Percentiles rank a stretch among this genome's conserved stretches.
Conservation (phyloP, 2,888 invertebrate genomes). For the Calameuta filiformis region DNA sequence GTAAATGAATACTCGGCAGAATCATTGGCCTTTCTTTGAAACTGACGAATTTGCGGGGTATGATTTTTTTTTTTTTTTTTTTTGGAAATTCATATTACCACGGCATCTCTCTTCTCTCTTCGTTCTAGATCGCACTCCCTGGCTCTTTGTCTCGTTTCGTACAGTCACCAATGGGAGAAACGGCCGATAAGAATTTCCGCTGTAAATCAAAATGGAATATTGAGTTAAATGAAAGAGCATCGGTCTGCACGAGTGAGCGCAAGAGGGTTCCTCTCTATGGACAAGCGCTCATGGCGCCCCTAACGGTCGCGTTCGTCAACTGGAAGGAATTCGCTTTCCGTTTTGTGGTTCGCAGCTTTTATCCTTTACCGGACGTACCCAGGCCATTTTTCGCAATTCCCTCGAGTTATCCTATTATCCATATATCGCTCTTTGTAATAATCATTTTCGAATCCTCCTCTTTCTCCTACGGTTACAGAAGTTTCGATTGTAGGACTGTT, state of each 20-base stretch:
- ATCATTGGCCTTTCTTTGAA: not conserved
- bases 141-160: not conserved
- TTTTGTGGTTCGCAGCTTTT: slow-evolving; percentile 17
- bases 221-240: slow-evolving; percentile 51
- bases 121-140: not conserved
- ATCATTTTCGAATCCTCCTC: no score
- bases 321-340: slow-evolving; percentile 25
- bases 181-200: slow-evolving; percentile 44
- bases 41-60: not conserved
- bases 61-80: not conserved
- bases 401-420: not conserved
- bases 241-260: slow-evolving; percentile 45
- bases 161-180: slow-evolving; percentile 22
- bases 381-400: not conserved
- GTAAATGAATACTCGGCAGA: not conserved
- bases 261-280: slow-evolving; percentile 22
- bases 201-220: slow-evolving; percentile 53
- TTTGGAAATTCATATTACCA: not conserved
- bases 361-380: not conserved
- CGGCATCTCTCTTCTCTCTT: not conserved
- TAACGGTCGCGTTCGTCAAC: slow-evolving; percentile 26
- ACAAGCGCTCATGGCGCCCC: slow-evolving; percentile 7
- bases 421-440: not conserved
- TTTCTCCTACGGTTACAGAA: no score
- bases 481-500: no score